Percentiles rank a stretch among this genome's conserved stretches.
These are phyloP conservation scores for Danio aesculapii DNA, from an alignment of 2,797 vertebrate species.

Conservation along the genomic window DNA sequence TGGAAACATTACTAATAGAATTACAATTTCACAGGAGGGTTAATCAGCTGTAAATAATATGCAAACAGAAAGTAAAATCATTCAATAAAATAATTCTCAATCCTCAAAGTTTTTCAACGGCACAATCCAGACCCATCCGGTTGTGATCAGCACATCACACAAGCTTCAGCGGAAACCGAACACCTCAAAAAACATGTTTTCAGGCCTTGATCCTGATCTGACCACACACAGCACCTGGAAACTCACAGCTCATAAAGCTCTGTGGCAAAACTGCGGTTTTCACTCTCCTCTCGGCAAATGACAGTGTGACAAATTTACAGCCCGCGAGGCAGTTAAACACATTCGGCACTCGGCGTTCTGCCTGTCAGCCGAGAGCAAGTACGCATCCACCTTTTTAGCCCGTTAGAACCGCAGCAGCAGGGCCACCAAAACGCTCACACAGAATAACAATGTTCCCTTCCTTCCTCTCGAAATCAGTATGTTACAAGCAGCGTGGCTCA, in stretches of 20 bases:
- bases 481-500: conserved; percentile 35
- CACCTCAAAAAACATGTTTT: conserved; percentile 37
- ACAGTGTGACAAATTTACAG: conserved; percentile 76
- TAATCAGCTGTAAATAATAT: neutral
- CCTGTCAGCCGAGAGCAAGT: conserved; percentile 32
- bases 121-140: neutral
- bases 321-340: conserved; percentile 61
- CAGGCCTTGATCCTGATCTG: conserved; percentile 61
- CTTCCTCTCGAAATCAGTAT: conserved; percentile 42
- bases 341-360: conserved; percentile 38
- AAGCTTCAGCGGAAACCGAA: conserved; percentile 32
- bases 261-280: conserved; percentile 77
- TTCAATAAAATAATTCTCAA: neutral
- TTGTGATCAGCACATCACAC: conserved; percentile 9
- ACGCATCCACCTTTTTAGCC: conserved; percentile 55
- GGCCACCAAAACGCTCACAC: conserved; percentile 7
- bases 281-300: conserved; percentile 74
- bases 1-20: too few relatives aligned
- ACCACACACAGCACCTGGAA: conserved; percentile 71
- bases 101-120: neutral
- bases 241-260: conserved; percentile 79
- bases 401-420: conserved; percentile 40
- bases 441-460: conserved; percentile 24
- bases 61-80: neutral
- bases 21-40: too few relatives aligned